Conservation (phyloP, 2,113 vertebrate genomes). For the Ctenomys sociabilis region DNA sequence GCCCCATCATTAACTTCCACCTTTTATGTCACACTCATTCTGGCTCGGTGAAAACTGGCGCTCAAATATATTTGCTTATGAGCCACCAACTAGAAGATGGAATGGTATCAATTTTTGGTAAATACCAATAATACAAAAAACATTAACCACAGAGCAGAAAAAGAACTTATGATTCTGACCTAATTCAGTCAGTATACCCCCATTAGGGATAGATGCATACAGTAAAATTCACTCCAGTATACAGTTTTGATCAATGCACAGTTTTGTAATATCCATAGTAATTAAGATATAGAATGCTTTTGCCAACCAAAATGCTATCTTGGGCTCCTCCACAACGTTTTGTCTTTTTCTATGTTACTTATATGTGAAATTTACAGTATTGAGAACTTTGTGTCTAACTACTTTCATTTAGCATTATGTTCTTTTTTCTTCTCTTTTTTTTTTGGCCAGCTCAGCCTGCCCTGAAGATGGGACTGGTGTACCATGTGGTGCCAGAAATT, state of each 20-base stretch:
- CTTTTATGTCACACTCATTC: slow-evolving; percentile 19
- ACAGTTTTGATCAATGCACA: background rate
- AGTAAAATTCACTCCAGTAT: slow-evolving; percentile 1
- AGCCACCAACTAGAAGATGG: background rate
- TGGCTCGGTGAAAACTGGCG: background rate
- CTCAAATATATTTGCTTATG: background rate
- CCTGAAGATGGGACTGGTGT: too few species aligned
- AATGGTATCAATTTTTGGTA: background rate
- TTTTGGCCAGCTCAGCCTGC: too few species aligned
- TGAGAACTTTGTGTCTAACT: background rate
- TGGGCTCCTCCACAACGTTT: background rate
- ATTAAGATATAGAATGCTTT: background rate
- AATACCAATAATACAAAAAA: background rate
- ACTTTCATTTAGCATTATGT: background rate
- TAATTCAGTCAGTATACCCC: background rate
- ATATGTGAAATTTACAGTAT: background rate
- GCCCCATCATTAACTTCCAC: background rate
- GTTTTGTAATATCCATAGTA: background rate
- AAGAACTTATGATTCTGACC: background rate
- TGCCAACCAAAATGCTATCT: background rate
- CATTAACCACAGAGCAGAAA: background rate
- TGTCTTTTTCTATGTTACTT: background rate
- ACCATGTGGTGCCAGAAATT: too few species aligned
- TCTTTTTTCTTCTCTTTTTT: background rate
- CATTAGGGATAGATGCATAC: background rate